Evolutionary conservation across 2,888 invertebrate species (phyloP).

Genomic region (Athalia circularis): DNA sequence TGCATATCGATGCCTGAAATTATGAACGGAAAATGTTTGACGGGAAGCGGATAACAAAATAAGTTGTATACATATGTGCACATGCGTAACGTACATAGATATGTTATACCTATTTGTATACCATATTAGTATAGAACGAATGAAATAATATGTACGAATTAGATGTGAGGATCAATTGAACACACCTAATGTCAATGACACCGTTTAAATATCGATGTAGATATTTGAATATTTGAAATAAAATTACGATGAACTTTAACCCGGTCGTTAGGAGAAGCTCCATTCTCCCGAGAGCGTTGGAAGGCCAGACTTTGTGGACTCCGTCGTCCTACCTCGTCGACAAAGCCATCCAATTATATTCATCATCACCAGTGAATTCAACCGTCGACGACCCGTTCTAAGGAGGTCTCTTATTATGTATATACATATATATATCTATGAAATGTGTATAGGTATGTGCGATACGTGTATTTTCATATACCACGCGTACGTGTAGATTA

Average conservation of each 20-base stretch:
- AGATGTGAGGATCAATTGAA: too few species aligned
- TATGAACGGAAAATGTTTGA: neutral
- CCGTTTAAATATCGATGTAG: too few species aligned
- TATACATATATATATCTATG: neutral
- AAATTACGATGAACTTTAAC: too few species aligned
- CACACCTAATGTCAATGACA: too few species aligned
- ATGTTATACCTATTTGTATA: too few species aligned
- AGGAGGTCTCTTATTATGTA: neutral
- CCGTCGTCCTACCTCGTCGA: neutral
- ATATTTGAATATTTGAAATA: too few species aligned
- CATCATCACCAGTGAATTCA: slow-evolving; percentile 22
- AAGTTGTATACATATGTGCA: neutral
- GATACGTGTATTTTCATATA: too few species aligned
- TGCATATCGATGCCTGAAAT: neutral
- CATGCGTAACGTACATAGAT: too few species aligned
- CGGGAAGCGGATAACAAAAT: slow-evolving; percentile 29
- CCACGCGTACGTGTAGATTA: too few species aligned
- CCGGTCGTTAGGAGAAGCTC: neutral
- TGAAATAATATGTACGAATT: too few species aligned
- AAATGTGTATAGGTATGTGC: neutral
- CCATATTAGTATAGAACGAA: neutral
- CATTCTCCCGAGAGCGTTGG: slow-evolving; percentile 10
- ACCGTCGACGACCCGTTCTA: neutral
- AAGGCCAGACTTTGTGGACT: neutral
- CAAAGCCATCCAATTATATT: slow-evolving; percentile 24